phyloP scores from a whole-genome alignment of 2,113 vertebrate genomes.

The Lates calcarifer region DNA sequence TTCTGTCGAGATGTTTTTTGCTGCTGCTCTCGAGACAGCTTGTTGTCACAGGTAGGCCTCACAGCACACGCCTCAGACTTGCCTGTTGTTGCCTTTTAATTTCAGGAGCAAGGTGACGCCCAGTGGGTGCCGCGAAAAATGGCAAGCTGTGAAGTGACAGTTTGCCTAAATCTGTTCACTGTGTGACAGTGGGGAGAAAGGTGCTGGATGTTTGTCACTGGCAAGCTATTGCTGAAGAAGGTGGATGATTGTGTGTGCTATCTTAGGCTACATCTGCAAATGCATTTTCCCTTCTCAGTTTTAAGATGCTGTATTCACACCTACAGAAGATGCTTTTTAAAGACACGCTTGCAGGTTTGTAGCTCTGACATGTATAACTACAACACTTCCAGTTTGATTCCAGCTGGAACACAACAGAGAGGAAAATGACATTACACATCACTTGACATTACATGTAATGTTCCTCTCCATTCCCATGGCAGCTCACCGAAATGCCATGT shows the following conservation, averaged over 20 bases:
- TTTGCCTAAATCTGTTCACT: constrained; percentile 28
- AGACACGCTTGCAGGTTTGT: not conserved
- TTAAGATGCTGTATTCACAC: not conserved
- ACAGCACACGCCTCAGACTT: not conserved
- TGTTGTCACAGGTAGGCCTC: constrained; percentile 15
- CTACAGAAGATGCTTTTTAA: not conserved
- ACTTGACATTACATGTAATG: constrained; percentile 5
- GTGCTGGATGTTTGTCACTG: constrained; percentile 19
- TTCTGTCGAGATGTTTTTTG: not conserved
- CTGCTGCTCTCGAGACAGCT: constrained; percentile 21
- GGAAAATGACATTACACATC: not conserved
- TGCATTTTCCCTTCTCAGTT: not conserved
- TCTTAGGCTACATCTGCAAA: constrained; percentile 17
- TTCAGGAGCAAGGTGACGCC: constrained; percentile 49
- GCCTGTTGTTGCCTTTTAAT: constrained; percentile 61
- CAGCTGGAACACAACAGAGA: not conserved
- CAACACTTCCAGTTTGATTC: not conserved
- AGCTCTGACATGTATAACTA: not conserved
- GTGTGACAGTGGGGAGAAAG: constrained; percentile 11
- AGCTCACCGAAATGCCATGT: not conserved
- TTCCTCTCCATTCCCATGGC: not conserved
- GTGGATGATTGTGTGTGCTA: not conserved
- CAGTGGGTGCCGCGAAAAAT: constrained; percentile 15
- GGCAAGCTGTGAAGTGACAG: constrained; percentile 59
- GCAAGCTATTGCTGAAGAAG: constrained; percentile 2